These are phyloP conservation scores for Lordiphosa fenestrarum DNA, from an alignment of 2,888 invertebrate genomes.

Conservation along the genomic window DNA sequence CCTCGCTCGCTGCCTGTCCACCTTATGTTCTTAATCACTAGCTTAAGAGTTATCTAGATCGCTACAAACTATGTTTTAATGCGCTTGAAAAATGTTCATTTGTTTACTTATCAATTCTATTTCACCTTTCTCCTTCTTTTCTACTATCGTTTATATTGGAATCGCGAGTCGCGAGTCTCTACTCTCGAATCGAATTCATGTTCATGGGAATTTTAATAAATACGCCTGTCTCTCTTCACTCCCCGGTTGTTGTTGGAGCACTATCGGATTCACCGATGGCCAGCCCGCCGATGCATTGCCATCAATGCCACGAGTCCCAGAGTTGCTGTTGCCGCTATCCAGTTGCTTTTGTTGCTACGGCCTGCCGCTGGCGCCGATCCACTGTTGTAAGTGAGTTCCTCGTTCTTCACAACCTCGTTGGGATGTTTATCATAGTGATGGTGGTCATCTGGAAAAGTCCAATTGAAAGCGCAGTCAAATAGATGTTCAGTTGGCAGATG, in stretches of 20 bases:
- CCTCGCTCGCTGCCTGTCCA: slow-evolving; percentile 11
- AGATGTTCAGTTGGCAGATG: too few relatives aligned
- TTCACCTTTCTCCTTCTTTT: slow-evolving; percentile 72
- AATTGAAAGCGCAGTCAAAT: neutral
- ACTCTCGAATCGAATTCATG: slow-evolving; percentile 26
- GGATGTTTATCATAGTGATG: slow-evolving; percentile 90
- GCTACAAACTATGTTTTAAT: slow-evolving; percentile 58
- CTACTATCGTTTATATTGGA: slow-evolving; percentile 29
- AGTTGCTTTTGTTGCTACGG: neutral
- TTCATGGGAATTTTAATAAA: slow-evolving; percentile 17
- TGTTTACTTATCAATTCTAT: slow-evolving; percentile 65
- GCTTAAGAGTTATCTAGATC: slow-evolving; percentile 37
- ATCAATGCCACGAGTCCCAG: slow-evolving; percentile 1
- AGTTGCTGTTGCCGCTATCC: slow-evolving; percentile 1
- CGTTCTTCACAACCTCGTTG: slow-evolving; percentile 96
- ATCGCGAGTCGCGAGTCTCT: slow-evolving; percentile 8
- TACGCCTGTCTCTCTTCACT: slow-evolving; percentile 5
- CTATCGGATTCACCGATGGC: neutral
- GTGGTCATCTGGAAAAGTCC: slow-evolving; percentile 82
- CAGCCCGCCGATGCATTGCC: neutral
- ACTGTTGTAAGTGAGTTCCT: slow-evolving; percentile 90
- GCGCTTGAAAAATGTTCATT: slow-evolving; percentile 46
- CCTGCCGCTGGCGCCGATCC: slow-evolving; percentile 47
- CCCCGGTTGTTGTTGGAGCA: too few relatives aligned
- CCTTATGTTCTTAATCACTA: slow-evolving; percentile 2